Percentiles rank a stretch among this genome's conserved stretches.
phyloP scores from a whole-genome alignment of 1,140 invertebrate genomes.

The Trinorchestia longiramus region DNA sequence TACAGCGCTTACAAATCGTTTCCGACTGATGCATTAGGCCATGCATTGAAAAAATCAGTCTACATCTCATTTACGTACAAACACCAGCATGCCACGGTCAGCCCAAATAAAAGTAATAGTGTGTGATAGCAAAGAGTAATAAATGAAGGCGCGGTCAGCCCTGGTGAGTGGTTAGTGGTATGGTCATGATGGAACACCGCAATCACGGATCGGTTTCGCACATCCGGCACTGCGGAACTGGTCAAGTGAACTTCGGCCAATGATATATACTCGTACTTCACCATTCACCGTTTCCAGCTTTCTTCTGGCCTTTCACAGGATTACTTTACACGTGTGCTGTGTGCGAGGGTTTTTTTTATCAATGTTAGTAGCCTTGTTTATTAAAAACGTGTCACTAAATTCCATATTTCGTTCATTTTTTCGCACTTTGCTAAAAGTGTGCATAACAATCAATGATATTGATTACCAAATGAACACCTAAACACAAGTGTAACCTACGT shows the following conservation, averaged over 20 bases:
- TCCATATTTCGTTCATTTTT: neutral
- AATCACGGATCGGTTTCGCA: constrained; percentile 1
- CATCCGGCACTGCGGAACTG: constrained; percentile 6
- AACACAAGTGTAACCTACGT: neutral
- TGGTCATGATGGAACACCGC: neutral
- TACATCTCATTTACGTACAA: neutral
- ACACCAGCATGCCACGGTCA: neutral
- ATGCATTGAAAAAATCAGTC: neutral
- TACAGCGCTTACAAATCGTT: neutral
- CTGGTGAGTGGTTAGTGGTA: neutral
- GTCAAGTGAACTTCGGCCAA: neutral
- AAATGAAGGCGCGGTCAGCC: neutral
- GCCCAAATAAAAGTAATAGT: neutral
- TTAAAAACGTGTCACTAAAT: neutral
- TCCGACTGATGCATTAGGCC: neutral
- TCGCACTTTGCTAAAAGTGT: neutral
- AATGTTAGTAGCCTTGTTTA: neutral
- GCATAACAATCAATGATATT: neutral
- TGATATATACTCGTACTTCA: neutral
- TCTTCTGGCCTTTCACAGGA: neutral
- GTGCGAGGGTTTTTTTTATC: neutral
- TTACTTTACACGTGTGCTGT: neutral
- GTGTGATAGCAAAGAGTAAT: neutral
- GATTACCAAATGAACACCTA: neutral
- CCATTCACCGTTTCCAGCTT: neutral